Base-by-base conservation (phyloP, 2,888 invertebrate genomes). In the Plebejus anna region DNA sequence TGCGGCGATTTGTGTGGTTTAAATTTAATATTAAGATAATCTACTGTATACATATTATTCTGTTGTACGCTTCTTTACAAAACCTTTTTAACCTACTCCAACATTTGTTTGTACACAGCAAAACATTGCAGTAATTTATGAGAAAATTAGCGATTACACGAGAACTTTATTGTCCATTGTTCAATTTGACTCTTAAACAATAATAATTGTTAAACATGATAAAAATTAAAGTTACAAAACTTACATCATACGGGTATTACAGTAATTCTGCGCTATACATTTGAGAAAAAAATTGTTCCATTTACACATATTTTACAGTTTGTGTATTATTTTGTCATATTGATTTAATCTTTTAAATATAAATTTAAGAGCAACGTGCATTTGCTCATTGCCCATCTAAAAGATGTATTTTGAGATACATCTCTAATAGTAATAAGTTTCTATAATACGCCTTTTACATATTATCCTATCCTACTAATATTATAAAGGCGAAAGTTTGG, bases 61-160 rank as follows among this genome's bases (percentile, higher is more conserved):
- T 16, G 11, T 55, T 55, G 16, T 4, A 55, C 4, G 82, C 86
- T 73, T 77, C 75, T 28, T 59, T 28, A 76, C 47, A 47, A 42
- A 57, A 66, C 70, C 51, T 51, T 75, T 51, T 51, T 51, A 32
- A 75, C 61, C 66, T 16, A 70, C n/a, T 75, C 36, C 16, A 75
- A 76, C 85, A 81, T 82, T 80, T 81, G 77, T 72, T 77, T 75
- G 76, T 70, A 32, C 75, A 61, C 66, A 22, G 38, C 16, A 70
- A 66, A 28, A 28, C 4, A 11, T 61, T 70, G 47, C 61, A 70
- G 47, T 42, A 51, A 66, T 9, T 28, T 75, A 47, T 66, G 16
- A 36, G 66, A 66, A 66, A 66, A 66, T 16, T 66, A 66, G 16
- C 66, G 66, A 66, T 66, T 66, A 36, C 32, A 9, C 36, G 66